Evolutionary conservation across 2,113 vertebrate genomes (phyloP).

Genomic region (Pterophyllum scalare): DNA sequence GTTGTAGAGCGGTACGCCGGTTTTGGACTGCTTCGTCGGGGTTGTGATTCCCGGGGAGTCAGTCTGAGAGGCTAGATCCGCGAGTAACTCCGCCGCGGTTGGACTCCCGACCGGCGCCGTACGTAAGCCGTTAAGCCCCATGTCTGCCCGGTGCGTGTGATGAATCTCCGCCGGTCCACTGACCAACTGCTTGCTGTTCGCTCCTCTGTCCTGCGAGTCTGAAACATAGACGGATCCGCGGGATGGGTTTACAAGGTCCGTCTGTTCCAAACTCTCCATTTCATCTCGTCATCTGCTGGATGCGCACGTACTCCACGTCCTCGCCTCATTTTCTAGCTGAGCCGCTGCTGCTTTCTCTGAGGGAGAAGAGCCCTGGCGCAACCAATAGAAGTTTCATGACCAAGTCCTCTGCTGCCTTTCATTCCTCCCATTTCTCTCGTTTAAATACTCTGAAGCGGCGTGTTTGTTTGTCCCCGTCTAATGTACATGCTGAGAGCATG

Average conservation of each 20-base stretch:
- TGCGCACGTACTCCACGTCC: constrained; percentile 83
- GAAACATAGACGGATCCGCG: constrained; percentile 35
- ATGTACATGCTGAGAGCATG: constrained; percentile 25
- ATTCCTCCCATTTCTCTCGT: background rate
- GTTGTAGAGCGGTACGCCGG: constrained; percentile 67
- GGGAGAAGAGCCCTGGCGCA: constrained; percentile 40
- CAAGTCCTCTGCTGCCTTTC: background rate
- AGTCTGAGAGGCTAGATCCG: constrained; percentile 71
- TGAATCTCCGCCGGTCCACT: constrained; percentile 29
- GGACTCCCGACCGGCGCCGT: constrained; percentile 57
- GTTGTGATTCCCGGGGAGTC: constrained; percentile 60
- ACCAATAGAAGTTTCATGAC: constrained; percentile 69
- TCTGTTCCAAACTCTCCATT: constrained; percentile 82
- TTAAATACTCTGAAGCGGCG: background rate
- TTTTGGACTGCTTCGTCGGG: constrained; percentile 67
- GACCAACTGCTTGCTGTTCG: constrained; percentile 31
- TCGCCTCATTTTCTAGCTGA: constrained; percentile 79
- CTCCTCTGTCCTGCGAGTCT: constrained; percentile 43
- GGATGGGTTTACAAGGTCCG: constrained; percentile 73
- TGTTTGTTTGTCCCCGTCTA: background rate
- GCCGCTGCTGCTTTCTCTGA: constrained; percentile 55
- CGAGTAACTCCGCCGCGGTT: constrained; percentile 72
- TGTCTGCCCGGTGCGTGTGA: constrained; percentile 47
- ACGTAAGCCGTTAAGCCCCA: constrained; percentile 77
- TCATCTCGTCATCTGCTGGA: constrained; percentile 76